Base-by-base conservation (phyloP, 2,888 invertebrate genomes). In the Cyclophora punctaria region DNA sequence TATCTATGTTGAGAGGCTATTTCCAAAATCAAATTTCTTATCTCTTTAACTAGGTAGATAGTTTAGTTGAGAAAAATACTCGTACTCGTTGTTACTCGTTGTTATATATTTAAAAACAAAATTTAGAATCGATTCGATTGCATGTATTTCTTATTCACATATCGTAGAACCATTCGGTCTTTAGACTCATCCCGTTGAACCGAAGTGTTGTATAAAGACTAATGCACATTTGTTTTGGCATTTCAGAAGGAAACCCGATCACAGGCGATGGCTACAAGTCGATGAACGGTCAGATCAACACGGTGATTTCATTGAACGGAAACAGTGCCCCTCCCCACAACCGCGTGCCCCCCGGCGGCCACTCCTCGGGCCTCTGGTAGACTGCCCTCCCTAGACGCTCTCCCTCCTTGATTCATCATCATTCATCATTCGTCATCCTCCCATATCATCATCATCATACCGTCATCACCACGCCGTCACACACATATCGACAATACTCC, bases 321-420 rank as follows among this genome's bases (percentile, higher is more conserved):
- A 75, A 74, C 71, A 85, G 75, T 71, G 70, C 80, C 59, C 78
- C 80, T 62, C 72, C 76, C 56, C 90, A 90, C 69, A 84, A 79
- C 71, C 92, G 92, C 75, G 91, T 92, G 60, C 93, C 93, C 48
- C 93, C 93, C 48, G 93, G 93, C 65, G 93, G 93, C 47, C 92
- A 83, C 75, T 92, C 92, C 59, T 92, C 92, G 60, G 92, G 92
- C 60, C 90, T 93, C 60, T 93, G 93, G 93, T 93, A 92, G 90
- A 75, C 68, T 55, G 59, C 56, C 67, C 64, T 58, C 60, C 61
- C 61, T 50, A 60, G 55, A 55, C 54, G 57, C 63, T 49, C 59
- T 52, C 55, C 62, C 60, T 58, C 60, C 59, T 58, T 55, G 57
- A 37, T 37, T 37, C 37, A 37, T 37, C 37, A 37, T 37, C 37